Evolutionary conservation across 1,140 invertebrate genomes (phyloP), one percentile per base, ranked within the genome.

Genomic region (Drosophila bocqueti): DNA sequence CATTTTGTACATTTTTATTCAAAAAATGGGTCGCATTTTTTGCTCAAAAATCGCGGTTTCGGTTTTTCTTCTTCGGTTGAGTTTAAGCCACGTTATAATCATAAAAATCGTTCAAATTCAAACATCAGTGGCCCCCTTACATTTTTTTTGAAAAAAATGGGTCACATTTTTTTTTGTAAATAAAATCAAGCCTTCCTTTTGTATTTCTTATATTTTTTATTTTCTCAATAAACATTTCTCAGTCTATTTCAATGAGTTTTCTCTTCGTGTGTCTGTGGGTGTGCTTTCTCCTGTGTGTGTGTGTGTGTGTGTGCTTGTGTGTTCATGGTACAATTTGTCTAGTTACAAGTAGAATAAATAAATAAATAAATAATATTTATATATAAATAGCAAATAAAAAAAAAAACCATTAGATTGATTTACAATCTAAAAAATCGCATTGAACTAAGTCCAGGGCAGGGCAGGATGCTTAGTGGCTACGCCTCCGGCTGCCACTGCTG

Each of bases 341-440:
- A 91, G 54, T 90, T 90, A 89, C 72, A 85, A 66, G 52, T 89
- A 90, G 46, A 91, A 85, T 91, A 91, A 90, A 91, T 87, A 87
- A 87, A 87, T 87, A 87, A 89, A 89, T 89, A 89, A 69, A 75
- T 83, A 61, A 47, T 55, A 63, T 54, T 63, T 66, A 66, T 79
- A 55, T 79, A 87, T 90, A 84, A 89, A 79, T 89, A 81, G 52
- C 36, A 78, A 67, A 66, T 60, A 65, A 79, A 72, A 58, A 71
- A 79, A 82, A 74, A 64, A 63, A 74, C 50, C 29, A 36, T 24
- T 49, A 13, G 45, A 57, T 15, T 36, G 34, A 34, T 52, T 26
- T 18, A 76, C 73, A 52, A 65, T 52, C 29, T 16, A 24, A 54
- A 50, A 6, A 10, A 72, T 81, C 65, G 60, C 77, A 90, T 72